Evolutionary conservation across 1,140 invertebrate genomes (phyloP).

Genomic region (Cryptotermes secundus): DNA sequence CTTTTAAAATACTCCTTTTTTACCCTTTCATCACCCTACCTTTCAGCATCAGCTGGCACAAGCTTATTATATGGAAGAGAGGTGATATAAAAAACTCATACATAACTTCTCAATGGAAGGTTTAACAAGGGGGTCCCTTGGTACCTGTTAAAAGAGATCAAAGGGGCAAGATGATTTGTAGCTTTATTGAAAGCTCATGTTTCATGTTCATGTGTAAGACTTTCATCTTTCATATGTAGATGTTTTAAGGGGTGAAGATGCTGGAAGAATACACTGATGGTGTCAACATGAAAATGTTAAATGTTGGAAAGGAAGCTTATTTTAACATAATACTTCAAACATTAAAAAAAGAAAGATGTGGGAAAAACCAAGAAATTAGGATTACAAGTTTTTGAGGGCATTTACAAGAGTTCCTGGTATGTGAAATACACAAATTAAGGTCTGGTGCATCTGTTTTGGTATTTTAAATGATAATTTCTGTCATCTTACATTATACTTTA

Average conservation of each 20-base stretch:
- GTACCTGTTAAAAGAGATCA: not conserved
- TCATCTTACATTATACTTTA: too few relatives aligned
- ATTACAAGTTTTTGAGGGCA: too few relatives aligned
- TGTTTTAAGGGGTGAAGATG: not conserved
- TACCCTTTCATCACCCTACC: slow-evolving; percentile 11
- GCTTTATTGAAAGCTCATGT: not conserved
- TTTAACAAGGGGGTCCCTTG: not conserved
- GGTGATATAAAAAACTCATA: not conserved
- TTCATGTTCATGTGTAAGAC: not conserved
- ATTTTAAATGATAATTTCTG: too few relatives aligned
- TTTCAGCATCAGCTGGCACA: not conserved
- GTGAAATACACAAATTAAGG: too few relatives aligned
- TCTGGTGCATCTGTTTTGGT: too few relatives aligned
- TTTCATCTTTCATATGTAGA: not conserved
- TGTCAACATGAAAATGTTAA: too few relatives aligned
- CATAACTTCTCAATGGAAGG: not conserved
- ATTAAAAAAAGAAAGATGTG: too few relatives aligned
- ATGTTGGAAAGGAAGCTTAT: too few relatives aligned
- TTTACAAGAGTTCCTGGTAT: too few relatives aligned
- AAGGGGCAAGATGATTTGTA: slow-evolving; percentile 6
- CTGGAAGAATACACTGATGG: too few relatives aligned
- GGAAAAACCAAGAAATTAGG: too few relatives aligned
- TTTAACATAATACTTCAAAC: too few relatives aligned
- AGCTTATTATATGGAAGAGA: not conserved
- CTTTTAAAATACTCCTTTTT: not conserved